Base-by-base conservation (phyloP, 2,113 vertebrate genomes). In the Pachyramphus minor region DNA sequence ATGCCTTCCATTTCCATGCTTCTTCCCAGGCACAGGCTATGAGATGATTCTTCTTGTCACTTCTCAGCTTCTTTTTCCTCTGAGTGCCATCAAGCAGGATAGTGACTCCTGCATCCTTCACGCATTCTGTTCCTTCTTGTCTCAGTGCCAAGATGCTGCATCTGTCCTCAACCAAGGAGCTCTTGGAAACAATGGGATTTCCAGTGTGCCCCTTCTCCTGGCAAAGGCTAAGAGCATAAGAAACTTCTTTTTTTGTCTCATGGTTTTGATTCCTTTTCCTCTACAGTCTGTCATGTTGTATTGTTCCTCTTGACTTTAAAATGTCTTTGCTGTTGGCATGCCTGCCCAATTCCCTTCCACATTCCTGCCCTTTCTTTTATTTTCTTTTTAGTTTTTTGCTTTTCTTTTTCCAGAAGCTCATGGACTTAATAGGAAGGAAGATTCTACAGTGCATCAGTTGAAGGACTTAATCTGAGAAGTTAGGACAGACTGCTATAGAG, bases 81-180 rank as follows among this genome's bases (percentile, higher is more conserved):
- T 71, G 62, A 90, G 82, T 0, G 0, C 85, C 92, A 93, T 83
- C 84, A 79, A 94, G 78, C 94, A 97, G 92, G 58, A 68, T 56
- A 64, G 87, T 74, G 95, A 94, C 89, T 90, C 91, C 83, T 95
- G 52, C 89, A 93, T 91, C 89, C 81, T 97, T 97, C 91, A 95
- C 56, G 83, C 97, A 89, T 95, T 96, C 93, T 95, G 93, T 93
- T 95, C 76, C 86, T 89, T 81, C 77, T 81, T 97, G 95, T 89
- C 94, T 81, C 6, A 0, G 76, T 87, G 91, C 90, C 95, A 96
- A 69, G 87, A 88, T 53, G 59, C 86, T 96, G 92, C 96, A 95
- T 89, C 93, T 94, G 95, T 92, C 84, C 83, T 92, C 78, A 62
- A 11, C 3, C 14, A 80, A 86, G 63, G 59, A 92, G 83, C 62